Evolutionary conservation across 2,797 vertebrate species (phyloP), one percentile per base, ranked within the genome.

Genomic region (Cossypha caffra): DNA sequence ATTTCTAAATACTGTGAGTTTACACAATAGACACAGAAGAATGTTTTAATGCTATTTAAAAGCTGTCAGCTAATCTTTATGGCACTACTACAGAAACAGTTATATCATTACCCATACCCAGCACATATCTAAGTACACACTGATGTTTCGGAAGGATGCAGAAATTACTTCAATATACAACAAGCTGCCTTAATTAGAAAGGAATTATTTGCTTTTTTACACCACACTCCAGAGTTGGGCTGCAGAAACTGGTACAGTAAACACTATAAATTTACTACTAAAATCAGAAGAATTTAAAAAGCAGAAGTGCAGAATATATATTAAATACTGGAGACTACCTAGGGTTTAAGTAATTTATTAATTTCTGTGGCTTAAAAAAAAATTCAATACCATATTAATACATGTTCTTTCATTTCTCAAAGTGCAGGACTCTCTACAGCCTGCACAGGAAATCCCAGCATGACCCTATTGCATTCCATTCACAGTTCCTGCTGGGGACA

Each of bases 401-500:
- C 0, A 0, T 10, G 9, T 25, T 85, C 31, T 43, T 35, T 52
- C 10, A 75, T 62, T 58, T 77, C 55, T 73, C 37, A 40, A 74
- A 57, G 29, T 23, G 10, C 31, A 90, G 61, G 29, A 2, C 31
- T 57, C 16, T 29, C 2, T 2, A 15, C 0, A 3, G 48, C 33
- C 59, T 74, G 48, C 83, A 52, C 20, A 58, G 58, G 51, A 40
- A 54, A 90, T 54, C 50, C 43, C 62, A 79, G 9, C 4, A 6
- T 4, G 29, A 54, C 50, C 62, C 50, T 48, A 4, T 2, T 33
- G 63, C 13, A 59, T 4, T 4, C 4, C 0, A 3, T 11, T 78
- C 58, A 57, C 29, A 84, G 64, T 2, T 47, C 50, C 23, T 42
- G 37, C 13, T 58, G 33, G 42, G 43, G 47, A 81, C 84, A 43